Evolutionary conservation across 1,140 invertebrate genomes (phyloP), one percentile per base, ranked within the genome.

Genomic region (Cecropterus lyciades): DNA sequence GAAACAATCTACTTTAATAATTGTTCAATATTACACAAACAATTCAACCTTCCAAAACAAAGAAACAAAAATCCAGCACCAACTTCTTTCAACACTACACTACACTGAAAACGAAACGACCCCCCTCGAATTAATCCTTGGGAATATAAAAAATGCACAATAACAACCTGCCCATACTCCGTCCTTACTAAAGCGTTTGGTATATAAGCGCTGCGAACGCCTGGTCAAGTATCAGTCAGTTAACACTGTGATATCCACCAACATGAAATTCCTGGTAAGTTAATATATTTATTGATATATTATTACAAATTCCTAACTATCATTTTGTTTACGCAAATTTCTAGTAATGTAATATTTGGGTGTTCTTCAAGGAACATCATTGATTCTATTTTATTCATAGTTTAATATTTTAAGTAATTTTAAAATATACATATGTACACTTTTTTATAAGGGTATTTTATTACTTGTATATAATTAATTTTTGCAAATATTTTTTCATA

Each of bases 181-280:
- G 64, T 48, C 53, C 53, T 57, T 65, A 55, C 43, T 49, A 30
- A 57, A 17, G 43, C 52, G 43, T 57, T 66, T 37, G n/a, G 67
- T 86, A 86, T 86, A 83, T 70, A 86, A 84, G 67, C 76, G 42
- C 10, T 37, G 27, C 15, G 49, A 75, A 59, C 65, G 27, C 48
- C 14, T 14, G 62, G 57, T 52, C 37, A 49, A 59, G 64, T 79
- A 86, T 83, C 84, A 86, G 80, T 86, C 77, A 70, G 71, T 76
- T 75, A 53, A 65, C 55, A 76, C 70, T 75, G 75, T 72, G 65
- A 56, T 67, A 74, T 37, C 59, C 70, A 59, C 60, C 82, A 82
- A 76, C 77, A 86, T 86, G 84, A 86, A 86, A 73, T 84, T 83
- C 76, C 68, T 86, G 84, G 84, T 86, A 80, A 86, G 84, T n/a